Evolutionary conservation across 64 coral and sea anemone species (phyloP), one percentile per base, ranked within the genome.

Genomic region (Montipora capricornis): DNA sequence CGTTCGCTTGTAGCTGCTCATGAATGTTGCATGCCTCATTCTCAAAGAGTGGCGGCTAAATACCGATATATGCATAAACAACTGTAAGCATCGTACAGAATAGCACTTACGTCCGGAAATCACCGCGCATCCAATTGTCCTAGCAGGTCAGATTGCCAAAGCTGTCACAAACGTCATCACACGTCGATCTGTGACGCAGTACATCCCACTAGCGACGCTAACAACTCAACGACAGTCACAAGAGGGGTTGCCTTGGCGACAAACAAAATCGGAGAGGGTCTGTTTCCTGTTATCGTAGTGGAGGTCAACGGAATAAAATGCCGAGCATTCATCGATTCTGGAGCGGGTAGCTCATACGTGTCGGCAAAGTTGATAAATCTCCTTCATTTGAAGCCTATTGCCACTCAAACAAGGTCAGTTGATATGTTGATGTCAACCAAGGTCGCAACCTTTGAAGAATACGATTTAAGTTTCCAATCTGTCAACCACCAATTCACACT

Each of bases 281-380:
- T 24, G 22, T 24, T 24, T 24, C 22, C 81, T 55, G 81, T 92
- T 10, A 73, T 92, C 52, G 81, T 84, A 8, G 53, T 92, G 7
- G 70, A 92, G 44, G 80, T 84, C 62, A 92, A 92, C 45, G 80
- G 90, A 11, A 77, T 85, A 2, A 81, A 71, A 74, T 92, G 90
- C 52, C 67, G 81, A 77, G 90, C 90, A 9, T 29, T 92, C 3
- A 68, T 90, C 9, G 77, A 90, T 61, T 80, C 89, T 6, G 89
- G 89, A 80, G 89, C 89, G 1, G 81, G 52, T 13, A 83, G 78
- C 17, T 83, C 90, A 16, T 91, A 91, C 47, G 68, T 91, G 16
- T 91, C 79, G 52, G 1, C 52, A 55, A 55, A 49, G 90, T 62
- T n/a, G 60, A 92, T 16, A 22, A 9, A 55, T 55, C 44, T 82